Base-by-base conservation (phyloP, 53 echinoderm and acorn worm genomes). In the Arbacia lixula region DNA sequence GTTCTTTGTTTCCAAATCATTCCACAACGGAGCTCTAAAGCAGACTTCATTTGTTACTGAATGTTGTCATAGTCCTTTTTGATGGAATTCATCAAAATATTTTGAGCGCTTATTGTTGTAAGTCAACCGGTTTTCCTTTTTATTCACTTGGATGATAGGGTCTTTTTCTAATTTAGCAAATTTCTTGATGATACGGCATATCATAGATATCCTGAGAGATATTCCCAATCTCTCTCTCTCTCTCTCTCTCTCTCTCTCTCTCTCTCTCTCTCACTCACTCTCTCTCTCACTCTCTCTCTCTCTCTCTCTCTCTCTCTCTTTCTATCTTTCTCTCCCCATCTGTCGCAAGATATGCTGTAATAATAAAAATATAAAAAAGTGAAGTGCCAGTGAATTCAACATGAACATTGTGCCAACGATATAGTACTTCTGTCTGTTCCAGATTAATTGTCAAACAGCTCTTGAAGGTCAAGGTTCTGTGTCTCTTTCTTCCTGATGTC, bases 1-100 rank as follows among this genome's bases (percentile, higher is more conserved):
- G 27, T 69, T 69, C 19, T 69, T 69, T 43, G 43, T 69, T 69
- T 69, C 69, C 27, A 42, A 69, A 43, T 69, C 69, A 69, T 69
- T 69, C 69, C 69, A 69, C 69, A 69, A 43, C 40, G 43, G 37
- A 66, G 66, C 66, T 22, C 36, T n/a, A 66, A 37, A 37, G 38
- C 9, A 69, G 19, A 25, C 3, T 42, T 69, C 3, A 25, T 40
- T 27, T 42, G 34, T 33, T 69, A 28, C 69, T 42, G 40, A 42
- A 69, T 43, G n/a, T 69, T 69, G 69, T 43, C 69, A 43, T 42
- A 69, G 8, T 12, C 62, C 33, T 16, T 28, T 57, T 17, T 66
- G 24, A 57, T 12, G 16, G 16, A 12, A 0, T 57, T 6, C n/a
- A n/a, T n/a, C n/a, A n/a, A n/a, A n/a, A n/a, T n/a, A n/a, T n/a